Conservation (phyloP, 2,888 invertebrate genomes). For the Andricus curvator region DNA sequence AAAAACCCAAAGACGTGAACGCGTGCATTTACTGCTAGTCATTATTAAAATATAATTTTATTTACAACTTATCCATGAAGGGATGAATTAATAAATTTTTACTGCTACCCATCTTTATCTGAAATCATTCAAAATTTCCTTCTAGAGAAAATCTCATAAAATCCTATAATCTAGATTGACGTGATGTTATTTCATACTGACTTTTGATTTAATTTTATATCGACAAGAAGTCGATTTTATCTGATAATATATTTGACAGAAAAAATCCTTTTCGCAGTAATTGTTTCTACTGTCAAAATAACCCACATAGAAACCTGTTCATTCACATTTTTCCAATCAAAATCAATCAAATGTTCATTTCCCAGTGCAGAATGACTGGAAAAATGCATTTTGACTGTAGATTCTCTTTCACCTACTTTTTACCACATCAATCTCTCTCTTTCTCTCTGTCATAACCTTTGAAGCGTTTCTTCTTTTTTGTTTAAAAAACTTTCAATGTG, state of each 20-base stretch:
- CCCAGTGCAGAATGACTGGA: not conserved
- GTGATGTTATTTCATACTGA: not conserved
- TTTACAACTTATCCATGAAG: no score
- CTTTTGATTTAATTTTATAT: not conserved
- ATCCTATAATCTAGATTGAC: not conserved
- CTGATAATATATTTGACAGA: slow-evolving; percentile 7
- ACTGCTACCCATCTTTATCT: no score
- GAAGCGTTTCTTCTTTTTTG: no score
- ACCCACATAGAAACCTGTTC: not conserved
- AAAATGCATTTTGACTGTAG: not conserved
- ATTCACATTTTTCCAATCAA: slow-evolving; percentile 21
- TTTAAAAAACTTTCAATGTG: no score
- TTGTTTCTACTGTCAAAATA: not conserved
- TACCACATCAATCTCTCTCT: not conserved
- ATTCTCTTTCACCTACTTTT: no score
- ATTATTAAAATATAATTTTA: no score
- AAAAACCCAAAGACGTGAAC: no score
- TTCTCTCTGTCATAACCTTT: not conserved
- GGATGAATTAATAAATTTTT: no score
- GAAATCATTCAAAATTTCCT: not conserved
- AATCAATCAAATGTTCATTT: slow-evolving; percentile 32
- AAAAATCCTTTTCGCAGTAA: not conserved
- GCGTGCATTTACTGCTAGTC: no score
- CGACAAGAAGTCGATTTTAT: not conserved
- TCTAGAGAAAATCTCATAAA: not conserved